phyloP scores from a whole-genome alignment of 1,140 invertebrate species.

The Drosophila tani region DNA sequence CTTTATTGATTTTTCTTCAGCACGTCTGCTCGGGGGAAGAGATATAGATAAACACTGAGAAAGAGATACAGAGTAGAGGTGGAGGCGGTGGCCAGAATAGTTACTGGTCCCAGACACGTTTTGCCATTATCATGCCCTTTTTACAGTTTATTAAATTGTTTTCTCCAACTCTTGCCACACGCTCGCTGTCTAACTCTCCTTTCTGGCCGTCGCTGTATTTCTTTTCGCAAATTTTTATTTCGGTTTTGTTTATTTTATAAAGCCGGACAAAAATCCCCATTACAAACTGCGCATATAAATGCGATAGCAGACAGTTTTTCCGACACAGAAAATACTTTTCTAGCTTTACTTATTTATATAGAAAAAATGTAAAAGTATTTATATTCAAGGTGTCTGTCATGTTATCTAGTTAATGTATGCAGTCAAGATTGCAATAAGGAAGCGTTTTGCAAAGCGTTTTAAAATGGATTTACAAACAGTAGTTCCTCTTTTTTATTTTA shows the following conservation, averaged over 20 bases:
- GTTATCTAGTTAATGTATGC: not conserved
- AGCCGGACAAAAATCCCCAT: constrained; percentile 55
- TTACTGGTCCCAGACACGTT: constrained; percentile 69
- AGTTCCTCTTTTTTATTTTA: not conserved
- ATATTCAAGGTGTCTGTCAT: no score
- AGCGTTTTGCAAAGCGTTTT: not conserved
- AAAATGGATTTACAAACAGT: not conserved
- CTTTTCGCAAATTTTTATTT: constrained; percentile 54
- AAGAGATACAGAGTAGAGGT: constrained; percentile 22
- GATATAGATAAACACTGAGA: constrained; percentile 18
- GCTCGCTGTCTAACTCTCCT: constrained; percentile 18
- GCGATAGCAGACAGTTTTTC: constrained; percentile 24
- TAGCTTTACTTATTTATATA: not conserved
- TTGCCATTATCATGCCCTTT: constrained; percentile 75
- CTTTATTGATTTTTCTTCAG: constrained; percentile 79
- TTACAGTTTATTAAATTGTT: constrained; percentile 83
- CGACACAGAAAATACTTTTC: not conserved
- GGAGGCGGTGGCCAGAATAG: constrained; percentile 35
- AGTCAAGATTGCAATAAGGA: not conserved
- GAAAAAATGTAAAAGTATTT: not conserved
- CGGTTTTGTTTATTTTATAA: constrained; percentile 63
- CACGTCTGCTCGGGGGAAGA: constrained; percentile 52
- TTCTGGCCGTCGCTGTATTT: constrained; percentile 21
- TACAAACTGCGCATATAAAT: constrained; percentile 77
- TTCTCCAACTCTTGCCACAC: constrained; percentile 17